Evolutionary conservation across 2,888 invertebrate species (phyloP).

Genomic region (Cheiracanthium punctorium): DNA sequence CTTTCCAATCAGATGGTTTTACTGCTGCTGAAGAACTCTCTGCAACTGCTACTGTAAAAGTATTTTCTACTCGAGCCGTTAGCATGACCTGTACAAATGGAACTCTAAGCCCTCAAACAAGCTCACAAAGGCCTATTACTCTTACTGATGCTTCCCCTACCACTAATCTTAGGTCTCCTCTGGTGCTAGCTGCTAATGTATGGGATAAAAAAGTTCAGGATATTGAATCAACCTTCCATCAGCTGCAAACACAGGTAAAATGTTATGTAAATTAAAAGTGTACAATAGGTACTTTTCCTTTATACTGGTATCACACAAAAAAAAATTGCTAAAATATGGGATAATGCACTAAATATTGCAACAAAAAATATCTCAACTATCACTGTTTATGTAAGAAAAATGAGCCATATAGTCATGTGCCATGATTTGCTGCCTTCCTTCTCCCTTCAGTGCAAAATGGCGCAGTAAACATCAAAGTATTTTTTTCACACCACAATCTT

Average conservation of each 20-base stretch:
- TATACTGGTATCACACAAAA: neutral
- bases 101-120: conserved; percentile 54
- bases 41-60: conserved; percentile 63
- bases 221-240: conserved; percentile 67
- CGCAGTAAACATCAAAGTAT: no score
- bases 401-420: no score
- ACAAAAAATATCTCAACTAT: no score
- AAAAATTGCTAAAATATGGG: no score
- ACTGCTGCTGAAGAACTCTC: conserved; percentile 62
- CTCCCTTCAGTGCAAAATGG: no score
- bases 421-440: no score
- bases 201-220: conserved; percentile 69
- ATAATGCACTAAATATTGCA: no score
- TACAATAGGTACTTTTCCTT: neutral
- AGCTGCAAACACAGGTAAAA: conserved; percentile 63
- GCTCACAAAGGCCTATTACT: conserved; percentile 48
- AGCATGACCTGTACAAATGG: conserved; percentile 66
- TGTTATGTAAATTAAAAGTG: neutral
- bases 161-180: conserved; percentile 53
- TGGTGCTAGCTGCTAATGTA: conserved; percentile 65
- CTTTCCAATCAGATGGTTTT: conserved; percentile 66
- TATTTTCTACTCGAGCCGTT: conserved; percentile 58
- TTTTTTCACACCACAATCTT: no score
- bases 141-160: conserved; percentile 59
- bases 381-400: no score